Evolutionary conservation across 2,888 invertebrate species (phyloP), one percentile per base, ranked within the genome.

Genomic region (Diplolepis rosae): DNA sequence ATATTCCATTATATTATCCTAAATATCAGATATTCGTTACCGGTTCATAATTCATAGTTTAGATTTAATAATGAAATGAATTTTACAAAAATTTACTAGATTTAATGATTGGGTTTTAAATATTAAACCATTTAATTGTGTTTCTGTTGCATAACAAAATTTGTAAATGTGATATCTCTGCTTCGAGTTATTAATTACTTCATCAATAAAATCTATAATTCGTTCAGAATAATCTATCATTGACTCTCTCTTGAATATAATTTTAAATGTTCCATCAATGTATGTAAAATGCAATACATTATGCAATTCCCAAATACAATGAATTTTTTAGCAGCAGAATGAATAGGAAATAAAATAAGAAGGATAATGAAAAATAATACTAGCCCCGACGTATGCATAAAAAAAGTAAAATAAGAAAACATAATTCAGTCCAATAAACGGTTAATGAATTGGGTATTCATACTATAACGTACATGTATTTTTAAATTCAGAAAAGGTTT

Each of bases 331-430:
- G 24, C 13, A 35, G 24, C 39, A 6, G 39, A 61, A 39, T 35
- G 61, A 35, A 35, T 61, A 35, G 39, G 18, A 24, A 61, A 61
- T 61, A 13, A 24, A 61, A 61, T 61, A 61, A 24, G 22, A 61
- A 61, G 39, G 6, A 61, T n/a, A 56, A 61, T 61, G 39, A 22
- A 35, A 22, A 35, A n/a, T 24, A 39, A 61, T 24, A 61, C 39
- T 61, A 24, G 22, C 18, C 30, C 13, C 22, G 24, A 50, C 27
- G 50, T 22, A 61, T 27, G 24, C 13, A 18, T 18, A 30, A 32
- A 39, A 24, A 61, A 35, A 24, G 3, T 22, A 4, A 35, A 35
- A 35, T 9, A 6, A 24, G 39, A 56, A 22, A 35, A 56, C 32
- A 3, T 15, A 1, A 22, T 13, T 6, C 13, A 7, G 5, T 18